Base-by-base conservation (phyloP, 23 tunicate genomes). In the Trididemnum miniatum region DNA sequence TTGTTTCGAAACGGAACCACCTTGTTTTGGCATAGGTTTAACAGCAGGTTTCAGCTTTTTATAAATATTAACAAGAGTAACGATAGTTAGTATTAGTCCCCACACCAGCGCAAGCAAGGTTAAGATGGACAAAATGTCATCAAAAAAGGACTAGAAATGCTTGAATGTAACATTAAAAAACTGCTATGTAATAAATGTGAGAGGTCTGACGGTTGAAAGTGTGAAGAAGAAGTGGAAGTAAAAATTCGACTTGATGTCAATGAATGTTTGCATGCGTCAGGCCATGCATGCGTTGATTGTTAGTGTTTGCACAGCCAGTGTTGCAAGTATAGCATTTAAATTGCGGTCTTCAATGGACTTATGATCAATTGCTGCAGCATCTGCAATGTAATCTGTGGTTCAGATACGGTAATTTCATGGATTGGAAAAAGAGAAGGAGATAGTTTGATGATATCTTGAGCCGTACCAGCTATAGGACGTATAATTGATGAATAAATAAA, bases 401-500 rank as follows among this genome's bases (percentile, higher is more conserved):
- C 12, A 44, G 54, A 44, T 44, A 7, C 54, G n/a, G n/a, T n/a
- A n/a, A n/a, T 44, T 44, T 44, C 15, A 15, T 44, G 9, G 54
- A 44, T 44, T 9, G 9, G 54, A 44, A 44, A 44, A 44, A 44
- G 54, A 15, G 54, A 44, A 9, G 54, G 37, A 67, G 75, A 67
- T 7, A 67, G 75, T 32, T 67, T 67, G 5, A 24, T n/a, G 15
- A 67, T 22, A 24, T 32, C 75, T 30, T 67, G 9, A 22, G 75
- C 75, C 7, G 38, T 67, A 32, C 75, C 38, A 4, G 38, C 75
- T 4, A 67, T n/a, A n/a, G n/a, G n/a, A 22, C 12, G 75, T 67
- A 24, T 67, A 67, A 32, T 67, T 67, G 38, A 67, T 67, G 38
- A 30, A 31, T 32, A 67, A 30, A 32, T 67, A 67, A 22, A 67